These are phyloP conservation scores for Aleiodes sp. DNA, from an alignment of 1,140 invertebrate species.

Conservation along the genomic window DNA sequence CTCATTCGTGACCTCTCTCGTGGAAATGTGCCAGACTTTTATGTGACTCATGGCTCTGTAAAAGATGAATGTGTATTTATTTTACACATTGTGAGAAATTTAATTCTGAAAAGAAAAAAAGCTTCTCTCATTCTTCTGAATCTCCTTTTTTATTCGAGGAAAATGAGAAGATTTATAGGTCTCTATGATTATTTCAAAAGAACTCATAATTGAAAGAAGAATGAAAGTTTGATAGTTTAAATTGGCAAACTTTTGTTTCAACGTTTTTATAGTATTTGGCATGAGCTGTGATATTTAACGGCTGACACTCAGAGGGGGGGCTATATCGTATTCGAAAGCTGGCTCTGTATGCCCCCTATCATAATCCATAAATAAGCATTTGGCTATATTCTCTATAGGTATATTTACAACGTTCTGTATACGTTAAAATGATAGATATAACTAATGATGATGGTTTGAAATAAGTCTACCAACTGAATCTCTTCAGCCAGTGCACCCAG, in stretches of 20 bases:
- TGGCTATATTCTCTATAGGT: slow-evolving; percentile 28
- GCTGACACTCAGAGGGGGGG: neutral
- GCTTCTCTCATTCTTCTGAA: too few species aligned
- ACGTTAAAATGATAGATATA: slow-evolving; percentile 23
- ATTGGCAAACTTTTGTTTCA: slow-evolving; percentile 19
- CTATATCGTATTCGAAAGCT: neutral
- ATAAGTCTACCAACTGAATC: neutral
- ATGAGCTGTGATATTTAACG: slow-evolving; percentile 29
- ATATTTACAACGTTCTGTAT: slow-evolving; percentile 8
- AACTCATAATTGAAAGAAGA: neutral
- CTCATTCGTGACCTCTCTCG: too few species aligned
- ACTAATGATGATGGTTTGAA: neutral
- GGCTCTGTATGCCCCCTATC: slow-evolving; percentile 24
- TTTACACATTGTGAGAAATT: too few species aligned
- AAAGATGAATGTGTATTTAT: too few species aligned
- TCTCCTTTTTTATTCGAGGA: too few species aligned
- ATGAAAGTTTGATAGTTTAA: neutral
- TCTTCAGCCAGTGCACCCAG: slow-evolving; percentile 38
- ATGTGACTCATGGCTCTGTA: too few species aligned
- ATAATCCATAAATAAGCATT: slow-evolving; percentile 56
- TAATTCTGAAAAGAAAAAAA: too few species aligned
- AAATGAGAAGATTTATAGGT: too few species aligned
- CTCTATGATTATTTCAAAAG: too few species aligned
- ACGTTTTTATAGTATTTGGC: slow-evolving; percentile 22
- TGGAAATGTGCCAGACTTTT: too few species aligned